Base-by-base conservation (phyloP, 37 sponge, comb jelly and placozoan species). In the Mnemiopsis leidyi region DNA sequence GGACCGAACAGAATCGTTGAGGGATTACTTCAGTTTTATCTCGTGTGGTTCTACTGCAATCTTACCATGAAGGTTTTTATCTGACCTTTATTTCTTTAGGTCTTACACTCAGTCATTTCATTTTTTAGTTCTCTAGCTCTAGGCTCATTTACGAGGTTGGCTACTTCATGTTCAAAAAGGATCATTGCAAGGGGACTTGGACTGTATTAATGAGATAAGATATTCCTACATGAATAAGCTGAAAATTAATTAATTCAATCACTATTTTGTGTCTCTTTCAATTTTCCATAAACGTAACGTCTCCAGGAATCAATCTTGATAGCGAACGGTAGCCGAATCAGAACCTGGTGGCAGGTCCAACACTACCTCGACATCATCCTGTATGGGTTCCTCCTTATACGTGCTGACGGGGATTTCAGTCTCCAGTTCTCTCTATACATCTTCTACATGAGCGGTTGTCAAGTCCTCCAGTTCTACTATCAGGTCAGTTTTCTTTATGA, bases 41-140 rank as follows among this genome's bases (percentile, higher is more conserved):
- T 82, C 38, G 82, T 82, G 23, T 82, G 82, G 82, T 82, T 82
- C 82, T 82, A 82, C 36, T 82, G 82, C 32, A 82, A 82, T 34
- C 82, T 82, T 7, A 82, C 82, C 23, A 82, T 82, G 82, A 82
- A 82, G 82, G 82, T 82, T 9, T 7, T 36, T 48, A 13, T n/a
- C n/a, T n/a, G n/a, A n/a, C n/a, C n/a, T n/a, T n/a, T n/a, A n/a
- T n/a, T n/a, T n/a, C n/a, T n/a, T n/a, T n/a, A n/a, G n/a, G n/a
- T n/a, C n/a, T n/a, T n/a, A n/a, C n/a, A n/a, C n/a, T n/a, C n/a
- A n/a, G n/a, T n/a, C n/a, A n/a, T n/a, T n/a, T n/a, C n/a, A n/a
- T n/a, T n/a, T n/a, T n/a, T n/a, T n/a, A n/a, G n/a, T n/a, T n/a
- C n/a, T n/a, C n/a, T n/a, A n/a, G n/a, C n/a, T n/a, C n/a, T n/a